Percentiles rank a stretch among this genome's conserved stretches.
Conservation (phyloP, 2,797 vertebrate genomes). For the Pangasius sanitwongsei region DNA sequence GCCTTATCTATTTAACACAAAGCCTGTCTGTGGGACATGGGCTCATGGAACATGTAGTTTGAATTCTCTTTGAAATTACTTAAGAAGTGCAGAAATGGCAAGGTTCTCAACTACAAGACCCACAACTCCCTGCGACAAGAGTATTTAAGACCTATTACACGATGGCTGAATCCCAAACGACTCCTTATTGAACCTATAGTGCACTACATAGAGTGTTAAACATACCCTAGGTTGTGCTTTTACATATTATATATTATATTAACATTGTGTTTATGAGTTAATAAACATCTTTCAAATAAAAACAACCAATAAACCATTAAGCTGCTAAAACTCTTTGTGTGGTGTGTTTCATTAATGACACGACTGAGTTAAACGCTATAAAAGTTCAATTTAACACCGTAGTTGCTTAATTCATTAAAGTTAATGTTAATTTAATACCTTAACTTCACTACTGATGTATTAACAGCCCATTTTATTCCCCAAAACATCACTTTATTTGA, state of each 20-base stretch:
- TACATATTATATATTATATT: neutral
- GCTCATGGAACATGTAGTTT: slow-evolving; percentile 72
- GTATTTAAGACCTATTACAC: neutral
- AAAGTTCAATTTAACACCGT: neutral
- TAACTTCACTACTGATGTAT: neutral
- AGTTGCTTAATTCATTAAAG: neutral
- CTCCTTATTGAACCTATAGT: neutral
- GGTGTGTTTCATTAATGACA: neutral
- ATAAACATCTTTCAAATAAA: neutral
- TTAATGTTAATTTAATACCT: neutral
- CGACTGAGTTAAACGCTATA: neutral
- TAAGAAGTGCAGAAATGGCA: accelerated
- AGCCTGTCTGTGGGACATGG: neutral
- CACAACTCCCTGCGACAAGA: slow-evolving; percentile 55
- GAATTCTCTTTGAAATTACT: accelerated
- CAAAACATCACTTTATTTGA: neutral
- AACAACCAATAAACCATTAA: neutral
- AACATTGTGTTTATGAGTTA: neutral
- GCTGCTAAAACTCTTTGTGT: neutral
- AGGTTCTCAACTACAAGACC: slow-evolving; percentile 55
- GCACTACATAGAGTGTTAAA: neutral
- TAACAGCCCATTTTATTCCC: neutral
- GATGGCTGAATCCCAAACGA: neutral
- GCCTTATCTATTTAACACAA: slow-evolving; percentile 3
- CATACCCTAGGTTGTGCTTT: neutral